Evolutionary conservation across 2,113 vertebrate species (phyloP).

Genomic region (Alaudala cheleensis): DNA sequence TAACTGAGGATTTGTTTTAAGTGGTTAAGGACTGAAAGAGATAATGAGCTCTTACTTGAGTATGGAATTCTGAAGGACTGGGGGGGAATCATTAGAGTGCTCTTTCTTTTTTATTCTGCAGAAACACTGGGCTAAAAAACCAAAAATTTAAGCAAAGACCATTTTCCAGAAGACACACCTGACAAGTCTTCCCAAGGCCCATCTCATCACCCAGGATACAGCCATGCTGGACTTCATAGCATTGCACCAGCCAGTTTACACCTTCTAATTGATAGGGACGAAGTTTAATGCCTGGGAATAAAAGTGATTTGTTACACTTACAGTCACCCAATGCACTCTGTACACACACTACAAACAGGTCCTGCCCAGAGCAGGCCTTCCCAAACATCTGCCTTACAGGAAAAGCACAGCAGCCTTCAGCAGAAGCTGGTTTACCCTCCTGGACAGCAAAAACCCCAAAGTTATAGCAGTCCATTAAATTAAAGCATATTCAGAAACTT

Average conservation of each 20-base stretch:
- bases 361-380: not conserved
- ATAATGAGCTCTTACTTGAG: not conserved
- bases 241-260: conserved; percentile 83
- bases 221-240: conserved; percentile 79
- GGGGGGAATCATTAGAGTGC: not conserved
- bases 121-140: not conserved
- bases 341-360: not conserved
- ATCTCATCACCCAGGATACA: conserved; percentile 95
- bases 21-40: not conserved
- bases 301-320: not conserved
- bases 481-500: not conserved
- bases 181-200: conserved; percentile 96
- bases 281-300: conserved; percentile 79
- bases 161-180: conserved; percentile 73
- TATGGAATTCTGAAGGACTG: not conserved
- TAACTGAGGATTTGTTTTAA: not conserved
- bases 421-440: not conserved
- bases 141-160: not conserved
- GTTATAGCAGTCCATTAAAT: not conserved
- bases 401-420: not conserved
- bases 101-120: not conserved
- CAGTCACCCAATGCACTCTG: not conserved
- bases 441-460: not conserved
- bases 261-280: conserved; percentile 86
- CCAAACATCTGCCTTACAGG: not conserved